Base-by-base conservation (phyloP, 1,140 invertebrate species). In the Chymomyza costata region DNA sequence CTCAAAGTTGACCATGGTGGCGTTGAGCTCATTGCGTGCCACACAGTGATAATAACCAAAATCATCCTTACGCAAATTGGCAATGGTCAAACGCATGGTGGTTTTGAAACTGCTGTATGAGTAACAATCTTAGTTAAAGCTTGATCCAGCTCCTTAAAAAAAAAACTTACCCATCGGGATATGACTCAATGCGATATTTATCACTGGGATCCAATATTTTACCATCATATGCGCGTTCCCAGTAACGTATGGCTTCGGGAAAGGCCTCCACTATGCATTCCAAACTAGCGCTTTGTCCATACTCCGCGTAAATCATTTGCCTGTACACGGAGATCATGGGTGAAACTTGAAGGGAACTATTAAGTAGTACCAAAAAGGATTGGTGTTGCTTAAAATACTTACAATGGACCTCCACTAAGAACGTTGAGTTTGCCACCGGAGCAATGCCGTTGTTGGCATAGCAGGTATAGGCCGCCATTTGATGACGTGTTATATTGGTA, bases 201-300 rank as follows among this genome's bases (percentile, higher is more conserved):
- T 91, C 89, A 35, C 88, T 87, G 11, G 89, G 88, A 80, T 93
- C 90, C 0, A 95, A 73, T 5, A 95, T 89, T 40, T 90, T 88
- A n/a, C 92, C 92, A 53, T 95, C 93, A 3, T 89, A 87, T 7
- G 74, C 87, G 21, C 90, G 88, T 74, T 95, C 93, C 96, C 97
- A 98, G 68, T 94, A 94, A 43, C 91, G 90, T 1, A 95, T 88
- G 0, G 94, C 91, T 65, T 94, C 92, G 0, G 96, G 96, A 83
- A 91, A 97, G 0, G 95, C 94, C 86, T 97, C 95, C 0, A 90
- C 89, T 81, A 94, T 90, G 70, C 96, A 97, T 84, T 95, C 93
- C 2, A 97, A 86, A 6, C 90, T 88, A 2, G 91, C 92, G 1
- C 86, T 88, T 5, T 89, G 90, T 53, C 92, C 91, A 73, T 91